These are phyloP conservation scores for Petrocephalus sullivani DNA, from an alignment of 2,797 vertebrate species.

Conservation along the genomic window DNA sequence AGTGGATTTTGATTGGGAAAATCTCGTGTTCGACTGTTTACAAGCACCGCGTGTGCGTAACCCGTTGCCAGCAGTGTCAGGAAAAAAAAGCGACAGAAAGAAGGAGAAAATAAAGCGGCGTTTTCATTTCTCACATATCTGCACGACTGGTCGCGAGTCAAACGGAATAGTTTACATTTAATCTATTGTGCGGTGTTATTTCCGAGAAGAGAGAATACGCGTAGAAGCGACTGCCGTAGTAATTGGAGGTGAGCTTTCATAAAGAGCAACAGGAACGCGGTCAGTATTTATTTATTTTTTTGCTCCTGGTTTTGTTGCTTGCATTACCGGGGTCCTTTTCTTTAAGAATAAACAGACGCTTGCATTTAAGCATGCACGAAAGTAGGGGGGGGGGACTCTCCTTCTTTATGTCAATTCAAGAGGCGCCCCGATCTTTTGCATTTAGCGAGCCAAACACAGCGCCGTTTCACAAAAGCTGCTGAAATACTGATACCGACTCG, in stretches of 20 bases:
- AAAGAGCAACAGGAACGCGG: slow-evolving; percentile 36
- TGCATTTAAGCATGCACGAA: background rate
- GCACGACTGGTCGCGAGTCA: background rate
- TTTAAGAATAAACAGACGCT: background rate
- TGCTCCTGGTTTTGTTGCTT: slow-evolving; percentile 11
- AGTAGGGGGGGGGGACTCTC: background rate
- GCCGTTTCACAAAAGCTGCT: background rate
- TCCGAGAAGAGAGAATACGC: slow-evolving; percentile 21
- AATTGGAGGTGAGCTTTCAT: slow-evolving; percentile 22
- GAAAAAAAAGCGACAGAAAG: slow-evolving; percentile 38
- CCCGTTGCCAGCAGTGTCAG: slow-evolving; percentile 68
- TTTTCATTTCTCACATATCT: slow-evolving; percentile 9
- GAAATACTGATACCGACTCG: background rate
- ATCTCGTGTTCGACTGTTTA: slow-evolving; percentile 91
- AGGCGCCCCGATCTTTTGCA: background rate
- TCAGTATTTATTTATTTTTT: background rate
- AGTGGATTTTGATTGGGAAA: slow-evolving; percentile 85
- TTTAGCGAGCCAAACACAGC: background rate
- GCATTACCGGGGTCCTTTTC: slow-evolving; percentile 16
- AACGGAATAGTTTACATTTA: slow-evolving; percentile 21
- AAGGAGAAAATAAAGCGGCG: slow-evolving; percentile 20
- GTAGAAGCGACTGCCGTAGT: slow-evolving; percentile 18
- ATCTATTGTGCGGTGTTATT: slow-evolving; percentile 19
- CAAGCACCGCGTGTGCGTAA: slow-evolving; percentile 80
- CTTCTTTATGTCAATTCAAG: background rate